Percentiles rank a stretch among this genome's conserved stretches.
These are phyloP conservation scores for Callyntrura sp. DNA, from an alignment of 2,888 invertebrate genomes.

Conservation along the genomic window DNA sequence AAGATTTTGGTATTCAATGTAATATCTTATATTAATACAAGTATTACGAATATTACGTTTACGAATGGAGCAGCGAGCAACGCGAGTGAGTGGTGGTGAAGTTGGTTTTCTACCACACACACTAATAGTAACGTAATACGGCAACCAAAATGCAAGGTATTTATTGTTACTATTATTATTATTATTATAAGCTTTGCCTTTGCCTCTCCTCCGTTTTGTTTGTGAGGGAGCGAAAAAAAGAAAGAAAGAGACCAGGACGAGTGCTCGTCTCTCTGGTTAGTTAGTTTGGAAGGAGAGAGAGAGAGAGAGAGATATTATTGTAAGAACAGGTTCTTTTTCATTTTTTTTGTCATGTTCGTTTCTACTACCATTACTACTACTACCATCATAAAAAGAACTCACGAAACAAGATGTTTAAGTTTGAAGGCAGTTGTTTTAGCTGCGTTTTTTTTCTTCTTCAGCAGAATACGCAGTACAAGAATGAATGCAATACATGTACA, in stretches of 20 bases:
- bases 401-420: conserved; percentile 51
- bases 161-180: conserved; percentile 31
- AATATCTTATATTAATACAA: conserved; percentile 67
- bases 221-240: conserved; percentile 35
- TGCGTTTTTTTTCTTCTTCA: background rate
- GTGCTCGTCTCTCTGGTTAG: conserved; percentile 24
- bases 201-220: conserved; percentile 62
- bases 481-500: background rate
- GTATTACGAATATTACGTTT: too few relatives aligned
- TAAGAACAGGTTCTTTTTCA: conserved; percentile 73
- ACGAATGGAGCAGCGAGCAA: conserved; percentile 56
- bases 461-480: background rate
- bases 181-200: too few relatives aligned
- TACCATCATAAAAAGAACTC: conserved; percentile 36
- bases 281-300: background rate
- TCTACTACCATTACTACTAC: background rate
- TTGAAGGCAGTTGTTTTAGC: conserved; percentile 4
- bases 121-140: conserved; percentile 64
- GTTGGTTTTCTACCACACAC: conserved; percentile 28
- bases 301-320: conserved; percentile 61
- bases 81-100: too few relatives aligned
- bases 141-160: conserved; percentile 36
- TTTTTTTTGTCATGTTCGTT: conserved; percentile 21
- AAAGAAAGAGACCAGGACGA: conserved; percentile 4
- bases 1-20: conserved; percentile 67